Conservation (phyloP, 2,888 invertebrate genomes). For the Eubasilissa splendida region DNA sequence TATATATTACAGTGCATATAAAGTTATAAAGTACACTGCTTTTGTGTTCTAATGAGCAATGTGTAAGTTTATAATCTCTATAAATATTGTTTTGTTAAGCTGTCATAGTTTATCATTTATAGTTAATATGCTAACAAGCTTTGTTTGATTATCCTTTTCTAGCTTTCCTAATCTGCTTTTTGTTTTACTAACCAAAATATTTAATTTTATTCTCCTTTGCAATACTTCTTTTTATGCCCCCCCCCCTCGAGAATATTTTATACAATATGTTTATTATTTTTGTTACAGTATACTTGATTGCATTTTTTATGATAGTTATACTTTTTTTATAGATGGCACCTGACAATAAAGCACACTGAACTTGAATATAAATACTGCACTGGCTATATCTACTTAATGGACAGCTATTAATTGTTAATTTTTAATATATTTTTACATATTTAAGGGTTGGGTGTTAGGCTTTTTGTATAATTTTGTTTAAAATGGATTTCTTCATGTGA, state of each 20-base stretch:
- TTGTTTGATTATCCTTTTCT: background rate
- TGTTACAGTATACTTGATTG: background rate
- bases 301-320: background rate
- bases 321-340: slow-evolving; percentile 37
- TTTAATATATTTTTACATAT: slow-evolving; percentile 60
- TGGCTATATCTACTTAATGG: slow-evolving; percentile 18
- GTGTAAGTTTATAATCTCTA: too few relatives aligned
- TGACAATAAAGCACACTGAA: slow-evolving; percentile 3
- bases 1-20: too few relatives aligned
- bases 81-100: too few relatives aligned
- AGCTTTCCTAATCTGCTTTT: background rate
- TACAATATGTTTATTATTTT: background rate
- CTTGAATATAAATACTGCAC: slow-evolving; percentile 15
- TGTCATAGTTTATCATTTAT: background rate
- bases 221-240: background rate
- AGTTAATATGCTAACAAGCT: background rate
- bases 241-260: background rate
- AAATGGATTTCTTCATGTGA: background rate
- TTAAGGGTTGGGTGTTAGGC: slow-evolving; percentile 19
- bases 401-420: slow-evolving; percentile 22
- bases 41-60: too few relatives aligned
- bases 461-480: background rate
- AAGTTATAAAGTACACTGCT: too few relatives aligned
- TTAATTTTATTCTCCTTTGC: background rate
- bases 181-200: background rate